Conservation (phyloP, 1,140 invertebrate species). For the Maniola jurtina region DNA sequence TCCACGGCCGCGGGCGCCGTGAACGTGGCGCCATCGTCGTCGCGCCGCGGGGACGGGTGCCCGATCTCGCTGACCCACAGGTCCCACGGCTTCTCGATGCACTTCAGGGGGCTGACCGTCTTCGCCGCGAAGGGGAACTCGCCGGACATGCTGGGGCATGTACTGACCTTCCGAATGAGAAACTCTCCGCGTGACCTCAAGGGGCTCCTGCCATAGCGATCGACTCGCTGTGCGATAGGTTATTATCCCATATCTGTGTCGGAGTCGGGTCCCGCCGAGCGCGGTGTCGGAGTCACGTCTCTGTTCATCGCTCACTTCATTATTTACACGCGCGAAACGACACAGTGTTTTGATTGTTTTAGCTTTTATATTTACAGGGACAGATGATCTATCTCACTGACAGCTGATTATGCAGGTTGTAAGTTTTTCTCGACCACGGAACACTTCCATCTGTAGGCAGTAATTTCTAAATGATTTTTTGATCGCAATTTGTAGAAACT, state of each 20-base stretch:
- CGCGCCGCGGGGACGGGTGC: constrained; percentile 61
- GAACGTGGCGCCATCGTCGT: constrained; percentile 55
- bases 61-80: constrained; percentile 74
- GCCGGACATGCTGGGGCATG: constrained; percentile 65
- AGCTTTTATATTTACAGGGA: constrained; percentile 79
- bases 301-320: constrained; percentile 55
- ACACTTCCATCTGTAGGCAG: constrained; percentile 69
- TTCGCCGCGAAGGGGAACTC: constrained; percentile 64
- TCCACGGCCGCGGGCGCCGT: constrained; percentile 54
- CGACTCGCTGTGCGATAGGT: constrained; percentile 67
- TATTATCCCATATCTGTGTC: constrained; percentile 76
- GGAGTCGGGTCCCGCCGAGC: constrained; percentile 43
- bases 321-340: constrained; percentile 50
- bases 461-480: constrained; percentile 54
- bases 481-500: constrained; percentile 49
- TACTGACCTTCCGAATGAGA: constrained; percentile 44
- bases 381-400: constrained; percentile 79
- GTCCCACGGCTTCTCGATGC: constrained; percentile 77
- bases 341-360: constrained; percentile 75
- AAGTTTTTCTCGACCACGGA: constrained; percentile 75
- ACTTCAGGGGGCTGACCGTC: constrained; percentile 69
- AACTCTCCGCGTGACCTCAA: constrained; percentile 52
- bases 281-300: constrained; percentile 55
- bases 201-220: constrained; percentile 61
- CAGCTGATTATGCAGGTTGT: constrained; percentile 80